Conservation (phyloP, 2,888 invertebrate species). For the Scrobipalpa costella region DNA sequence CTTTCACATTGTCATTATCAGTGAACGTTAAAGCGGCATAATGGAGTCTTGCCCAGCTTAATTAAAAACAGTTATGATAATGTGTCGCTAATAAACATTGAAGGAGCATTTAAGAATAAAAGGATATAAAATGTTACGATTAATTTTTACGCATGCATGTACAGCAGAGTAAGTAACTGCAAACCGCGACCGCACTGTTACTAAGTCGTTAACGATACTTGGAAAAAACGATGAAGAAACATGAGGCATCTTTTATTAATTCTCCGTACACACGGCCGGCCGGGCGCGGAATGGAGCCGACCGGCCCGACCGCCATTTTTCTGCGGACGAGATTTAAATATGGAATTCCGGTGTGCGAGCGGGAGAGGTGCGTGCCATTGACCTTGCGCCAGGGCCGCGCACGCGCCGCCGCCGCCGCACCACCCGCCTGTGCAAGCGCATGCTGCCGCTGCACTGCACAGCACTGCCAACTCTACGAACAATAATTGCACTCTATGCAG, state of each 20-base stretch:
- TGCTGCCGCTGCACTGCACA: slow-evolving; percentile 40
- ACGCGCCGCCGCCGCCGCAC: slow-evolving; percentile 59
- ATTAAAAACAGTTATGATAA: slow-evolving; percentile 52
- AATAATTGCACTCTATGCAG: slow-evolving; percentile 18
- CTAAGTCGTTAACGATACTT: slow-evolving; percentile 67
- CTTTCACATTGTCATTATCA: slow-evolving; percentile 31
- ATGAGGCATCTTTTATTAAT: slow-evolving; percentile 78
- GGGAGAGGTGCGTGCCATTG: slow-evolving; percentile 79
- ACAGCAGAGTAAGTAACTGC: slow-evolving; percentile 52
- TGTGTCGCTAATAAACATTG: slow-evolving; percentile 32
- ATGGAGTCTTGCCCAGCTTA: slow-evolving; percentile 36
- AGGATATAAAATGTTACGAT: slow-evolving; percentile 51
- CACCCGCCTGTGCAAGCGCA: slow-evolving; percentile 47
- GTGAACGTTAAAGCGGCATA: slow-evolving; percentile 41
- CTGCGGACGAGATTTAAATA: slow-evolving; percentile 82
- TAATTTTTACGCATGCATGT: slow-evolving; percentile 49
- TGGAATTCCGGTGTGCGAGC: slow-evolving; percentile 81
- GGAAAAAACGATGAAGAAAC: slow-evolving; percentile 66
- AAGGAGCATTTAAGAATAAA: slow-evolving; percentile 28
- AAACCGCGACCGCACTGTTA: slow-evolving; percentile 57
- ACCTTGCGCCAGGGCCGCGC: slow-evolving; percentile 77
- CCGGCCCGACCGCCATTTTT: slow-evolving; percentile 77
- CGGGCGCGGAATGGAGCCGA: slow-evolving; percentile 72
- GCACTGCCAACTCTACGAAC: slow-evolving; percentile 32
- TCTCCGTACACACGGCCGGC: slow-evolving; percentile 68